Percentiles rank a stretch among this genome's conserved stretches.
phyloP scores from a whole-genome alignment of 2,113 vertebrate species.

The Aegithalos caudatus region DNA sequence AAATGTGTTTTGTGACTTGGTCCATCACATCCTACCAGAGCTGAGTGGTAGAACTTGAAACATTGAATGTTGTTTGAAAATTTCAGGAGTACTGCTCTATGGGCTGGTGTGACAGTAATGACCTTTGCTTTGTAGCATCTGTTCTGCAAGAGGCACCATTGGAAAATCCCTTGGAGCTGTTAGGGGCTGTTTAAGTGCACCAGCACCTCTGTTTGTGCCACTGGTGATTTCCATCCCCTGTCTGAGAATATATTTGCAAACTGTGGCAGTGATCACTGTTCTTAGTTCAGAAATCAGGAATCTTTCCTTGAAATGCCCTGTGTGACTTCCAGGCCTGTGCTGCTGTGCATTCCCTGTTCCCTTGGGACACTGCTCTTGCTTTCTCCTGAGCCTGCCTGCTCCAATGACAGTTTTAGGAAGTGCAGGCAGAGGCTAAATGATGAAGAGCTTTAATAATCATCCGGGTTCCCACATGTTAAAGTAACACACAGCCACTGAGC shows the following conservation, averaged over 20 bases:
- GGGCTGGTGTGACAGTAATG: neutral
- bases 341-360: neutral
- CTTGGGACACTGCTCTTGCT: neutral
- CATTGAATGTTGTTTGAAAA: neutral
- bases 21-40: neutral
- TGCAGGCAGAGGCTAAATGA: neutral
- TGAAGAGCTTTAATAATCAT: constrained; percentile 29
- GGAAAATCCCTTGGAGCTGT: neutral
- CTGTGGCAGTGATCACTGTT: neutral
- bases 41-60: neutral
- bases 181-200: neutral
- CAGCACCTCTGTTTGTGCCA: neutral
- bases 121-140: neutral
- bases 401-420: neutral
- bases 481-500: neutral
- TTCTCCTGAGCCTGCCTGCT: neutral
- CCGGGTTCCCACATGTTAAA: neutral
- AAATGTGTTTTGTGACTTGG: neutral
- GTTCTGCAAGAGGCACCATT: neutral
- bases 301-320: neutral
- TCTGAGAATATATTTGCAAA: neutral
- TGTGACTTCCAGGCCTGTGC: neutral
- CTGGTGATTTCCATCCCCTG: neutral
- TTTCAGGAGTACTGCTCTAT: neutral
- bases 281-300: neutral